phyloP scores from a whole-genome alignment of 2,797 vertebrate genomes.

The Neostethus bicornis region DNA sequence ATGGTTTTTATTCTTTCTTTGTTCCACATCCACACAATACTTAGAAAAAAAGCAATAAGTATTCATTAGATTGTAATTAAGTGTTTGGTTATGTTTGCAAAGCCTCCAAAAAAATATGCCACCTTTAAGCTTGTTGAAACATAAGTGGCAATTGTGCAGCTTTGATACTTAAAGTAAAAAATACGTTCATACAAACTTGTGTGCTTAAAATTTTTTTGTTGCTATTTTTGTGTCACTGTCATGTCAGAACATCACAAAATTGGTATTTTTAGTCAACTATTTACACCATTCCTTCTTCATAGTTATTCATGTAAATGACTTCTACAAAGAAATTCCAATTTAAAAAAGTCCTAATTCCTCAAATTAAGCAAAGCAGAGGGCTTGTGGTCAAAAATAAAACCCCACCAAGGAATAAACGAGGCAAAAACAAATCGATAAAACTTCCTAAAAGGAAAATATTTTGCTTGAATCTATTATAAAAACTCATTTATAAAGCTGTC shows the following conservation, averaged over 20 bases:
- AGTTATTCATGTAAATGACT: not conserved
- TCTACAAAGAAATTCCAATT: not conserved
- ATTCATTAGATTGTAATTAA: not conserved
- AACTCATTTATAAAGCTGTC: conserved; percentile 32
- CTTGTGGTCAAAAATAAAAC: conserved; percentile 1
- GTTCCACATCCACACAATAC: conserved; percentile 31
- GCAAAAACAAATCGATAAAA: conserved; percentile 57
- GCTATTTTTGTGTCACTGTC: not conserved
- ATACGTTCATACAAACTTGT: conserved; percentile 2
- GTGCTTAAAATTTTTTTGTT: not conserved
- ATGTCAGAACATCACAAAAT: not conserved
- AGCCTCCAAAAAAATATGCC: conserved; percentile 57
- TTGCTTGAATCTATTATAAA: conserved; percentile 18
- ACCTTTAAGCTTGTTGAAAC: conserved; percentile 20
- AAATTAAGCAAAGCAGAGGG: not conserved
- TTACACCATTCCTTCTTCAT: not conserved
- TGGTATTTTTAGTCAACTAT: not conserved
- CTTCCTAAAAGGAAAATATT: conserved; percentile 40
- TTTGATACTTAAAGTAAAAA: conserved; percentile 1
- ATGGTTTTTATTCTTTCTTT: conserved; percentile 18
- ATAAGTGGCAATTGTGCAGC: conserved; percentile 31
- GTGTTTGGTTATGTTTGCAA: not conserved
- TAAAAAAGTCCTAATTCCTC: not conserved
- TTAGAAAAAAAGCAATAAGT: conserved; percentile 19
- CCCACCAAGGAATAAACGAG: conserved; percentile 10